Evolutionary conservation across 2,888 invertebrate genomes (phyloP).

Genomic region (Homarus gammarus): DNA sequence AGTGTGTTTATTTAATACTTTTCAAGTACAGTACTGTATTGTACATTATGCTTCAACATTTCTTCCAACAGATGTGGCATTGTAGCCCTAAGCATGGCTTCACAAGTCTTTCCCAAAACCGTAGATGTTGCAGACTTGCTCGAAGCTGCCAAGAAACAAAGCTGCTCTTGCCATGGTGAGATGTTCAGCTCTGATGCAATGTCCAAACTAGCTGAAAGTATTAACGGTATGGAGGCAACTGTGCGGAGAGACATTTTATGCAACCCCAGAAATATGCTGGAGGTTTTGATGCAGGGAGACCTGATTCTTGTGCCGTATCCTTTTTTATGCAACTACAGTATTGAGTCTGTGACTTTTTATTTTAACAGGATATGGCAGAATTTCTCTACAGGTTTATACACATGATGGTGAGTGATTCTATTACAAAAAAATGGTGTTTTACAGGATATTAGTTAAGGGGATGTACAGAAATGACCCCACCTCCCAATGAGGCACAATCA

Average conservation of each 20-base stretch:
- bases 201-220: constrained; percentile 54
- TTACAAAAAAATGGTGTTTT: too few species aligned
- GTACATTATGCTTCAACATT: neutral
- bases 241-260: constrained; percentile 66
- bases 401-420: too few species aligned
- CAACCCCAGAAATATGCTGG: constrained; percentile 47
- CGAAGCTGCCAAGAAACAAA: constrained; percentile 45
- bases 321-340: constrained; percentile 50
- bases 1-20: too few species aligned
- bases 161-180: constrained; percentile 69
- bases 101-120: constrained; percentile 66
- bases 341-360: too few species aligned
- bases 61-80: constrained; percentile 65
- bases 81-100: constrained; percentile 74
- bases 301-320: constrained; percentile 75
- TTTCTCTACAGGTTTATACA: too few species aligned
- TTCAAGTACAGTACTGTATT: too few species aligned
- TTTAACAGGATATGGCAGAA: too few species aligned
- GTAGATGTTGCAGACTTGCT: constrained; percentile 59
- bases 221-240: constrained; percentile 67
- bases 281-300: constrained; percentile 69
- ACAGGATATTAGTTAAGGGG: too few species aligned
- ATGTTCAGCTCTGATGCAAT: constrained; percentile 72
- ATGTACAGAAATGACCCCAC: too few species aligned
- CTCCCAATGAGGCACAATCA: too few species aligned